These are phyloP conservation scores for Tridacna gigas DNA, from an alignment of 2,888 invertebrate species.

Conservation along the genomic window DNA sequence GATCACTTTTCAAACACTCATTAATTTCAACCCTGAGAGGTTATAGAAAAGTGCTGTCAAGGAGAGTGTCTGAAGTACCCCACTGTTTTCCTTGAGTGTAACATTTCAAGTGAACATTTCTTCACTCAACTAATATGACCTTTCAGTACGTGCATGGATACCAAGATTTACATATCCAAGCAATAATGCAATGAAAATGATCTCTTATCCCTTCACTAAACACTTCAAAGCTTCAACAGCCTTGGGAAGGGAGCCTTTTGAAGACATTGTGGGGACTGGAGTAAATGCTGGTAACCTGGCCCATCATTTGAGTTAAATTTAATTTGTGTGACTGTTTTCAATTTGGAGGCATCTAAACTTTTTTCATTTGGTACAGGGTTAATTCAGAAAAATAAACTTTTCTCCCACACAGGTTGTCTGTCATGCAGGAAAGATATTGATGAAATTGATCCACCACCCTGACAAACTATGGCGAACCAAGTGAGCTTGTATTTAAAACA, in stretches of 20 bases:
- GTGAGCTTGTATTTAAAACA: background rate
- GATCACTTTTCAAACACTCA: constrained; percentile 24
- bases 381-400: background rate
- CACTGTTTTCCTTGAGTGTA: background rate
- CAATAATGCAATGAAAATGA: constrained; percentile 7
- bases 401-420: background rate
- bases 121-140: background rate
- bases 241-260: no score
- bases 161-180: constrained; percentile 8
- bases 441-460: background rate
- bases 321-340: no score
- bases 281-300: no score
- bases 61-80: background rate
- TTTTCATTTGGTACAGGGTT: background rate
- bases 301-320: no score
- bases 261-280: no score
- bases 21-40: constrained; percentile 13
- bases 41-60: constrained; percentile 13
- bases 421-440: background rate
- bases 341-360: no score
- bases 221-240: no score
- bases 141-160: constrained; percentile 6
- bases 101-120: constrained; percentile 4
- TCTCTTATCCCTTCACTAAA: background rate
- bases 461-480: background rate